These are phyloP conservation scores for Cotesia vestalis DNA, from an alignment of 1,140 invertebrate species.

Conservation along the genomic window DNA sequence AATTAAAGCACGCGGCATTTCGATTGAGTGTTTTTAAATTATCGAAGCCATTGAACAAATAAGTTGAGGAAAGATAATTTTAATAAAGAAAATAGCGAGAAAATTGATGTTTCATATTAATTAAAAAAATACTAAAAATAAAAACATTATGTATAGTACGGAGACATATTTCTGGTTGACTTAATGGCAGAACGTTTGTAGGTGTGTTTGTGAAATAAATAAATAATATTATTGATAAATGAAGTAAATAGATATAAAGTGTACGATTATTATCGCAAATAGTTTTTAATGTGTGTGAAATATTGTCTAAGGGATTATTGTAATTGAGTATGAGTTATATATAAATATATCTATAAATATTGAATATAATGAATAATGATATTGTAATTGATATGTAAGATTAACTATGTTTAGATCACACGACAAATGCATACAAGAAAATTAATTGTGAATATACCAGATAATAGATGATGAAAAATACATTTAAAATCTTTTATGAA, in stretches of 20 bases:
- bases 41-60: too few species aligned
- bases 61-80: neutral
- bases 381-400: constrained; percentile 55
- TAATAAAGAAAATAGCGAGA: constrained; percentile 15
- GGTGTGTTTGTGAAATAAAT: constrained; percentile 43
- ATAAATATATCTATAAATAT: too few species aligned
- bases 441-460: constrained; percentile 65
- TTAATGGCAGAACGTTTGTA: constrained; percentile 43
- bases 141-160: constrained; percentile 40
- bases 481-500: constrained; percentile 65
- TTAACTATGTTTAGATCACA: constrained; percentile 53
- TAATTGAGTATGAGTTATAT: too few species aligned
- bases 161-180: constrained; percentile 48
- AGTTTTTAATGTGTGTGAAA: constrained; percentile 34
- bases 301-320: constrained; percentile 40
- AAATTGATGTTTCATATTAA: constrained; percentile 22
- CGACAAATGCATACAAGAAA: constrained; percentile 58
- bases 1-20: constrained; percentile 11
- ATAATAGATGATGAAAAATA: constrained; percentile 52
- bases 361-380: constrained; percentile 48
- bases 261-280: constrained; percentile 36
- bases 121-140: constrained; percentile 22
- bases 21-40: too few species aligned
- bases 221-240: constrained; percentile 30
- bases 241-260: constrained; percentile 38